Evolutionary conservation across 2,113 vertebrate genomes (phyloP), one percentile per base, ranked within the genome.

Genomic region (Chamaetylas fuelleborni): DNA sequence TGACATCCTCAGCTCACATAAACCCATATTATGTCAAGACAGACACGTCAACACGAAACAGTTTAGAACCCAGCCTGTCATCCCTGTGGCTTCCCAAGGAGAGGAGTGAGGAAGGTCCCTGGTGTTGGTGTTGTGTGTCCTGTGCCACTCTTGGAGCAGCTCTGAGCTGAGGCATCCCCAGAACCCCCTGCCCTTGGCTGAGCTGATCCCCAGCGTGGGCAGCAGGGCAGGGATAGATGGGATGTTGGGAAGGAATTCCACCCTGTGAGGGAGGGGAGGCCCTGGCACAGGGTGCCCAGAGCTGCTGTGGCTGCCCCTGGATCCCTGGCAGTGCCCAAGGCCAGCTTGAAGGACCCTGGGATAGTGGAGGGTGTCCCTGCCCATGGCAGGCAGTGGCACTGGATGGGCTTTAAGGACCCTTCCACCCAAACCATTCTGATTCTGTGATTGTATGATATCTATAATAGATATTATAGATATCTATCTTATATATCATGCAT

Each of bases 241-340:
- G 28, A 40, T 25, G 22, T 0, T 61, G 29, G 38, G 38, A 8
- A 20, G 45, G 3, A 60, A 60, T 67, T 42, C 0, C 2, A 36
- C 1, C 1, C 38, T 60, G 19, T 0, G 45, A 31, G n/a, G 15
- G 24, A 16, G 69, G 24, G 0, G 0, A 60, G 24, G 24, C 24
- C 29, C n/a, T 67, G 78, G 78, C 14, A 12, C 61, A 67, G 53
- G 33, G 11, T 60, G 23, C 5, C 12, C 69, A 74, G 45, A 60
- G 61, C 2, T 60, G 45, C 69, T 67, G n/a, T 25, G 78, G 38
- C 53, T 81, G 69, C 14, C 38, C 38, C 51, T 65, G 70, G 2
- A 53, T 74, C 24, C 29, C 54, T 42, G 62, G 54, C 0, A 42
- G 24, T 31, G 62, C 0, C 17, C 62, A 14, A 40, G 47, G 25